Evolutionary conservation across 92 coral and sea anemone species (phyloP), one percentile per base, ranked within the genome.

Genomic region (Porites lobata): DNA sequence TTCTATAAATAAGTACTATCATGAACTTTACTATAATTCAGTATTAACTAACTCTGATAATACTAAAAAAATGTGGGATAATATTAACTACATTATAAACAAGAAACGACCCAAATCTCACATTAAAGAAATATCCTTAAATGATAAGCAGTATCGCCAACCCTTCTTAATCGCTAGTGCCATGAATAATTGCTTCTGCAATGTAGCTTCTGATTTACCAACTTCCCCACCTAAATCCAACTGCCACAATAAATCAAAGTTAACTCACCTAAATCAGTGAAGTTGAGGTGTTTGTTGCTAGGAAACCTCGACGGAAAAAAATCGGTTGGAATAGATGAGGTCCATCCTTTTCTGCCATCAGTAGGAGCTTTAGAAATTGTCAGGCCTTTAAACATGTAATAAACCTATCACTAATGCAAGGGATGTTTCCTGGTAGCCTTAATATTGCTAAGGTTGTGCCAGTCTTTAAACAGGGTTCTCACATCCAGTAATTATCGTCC

Each of bases 381-480:
- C 58, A 53, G 6, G 58, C 58, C 58, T 53, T 53, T 53, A 53
- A 53, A 7, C 58, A 8, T 53, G 58, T 11, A 53, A 53, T 53
- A 53, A 53, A 53, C 54, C 50, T 3, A 43, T 50, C 22, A 72
- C 18, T 65, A 65, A 65, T 18, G 1, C 20, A 4, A 43, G 15
- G 76, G 21, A 71, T 32, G 54, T 71, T 71, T 71, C 76, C 76
- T 71, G 76, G 32, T 71, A 71, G 57, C 76, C 76, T 71, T 20
- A 90, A 90, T 81, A 75, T 90, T 21, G 90, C 86, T 12, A 80
- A 81, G 21, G 81, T 84, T 56, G 85, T 81, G 54, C 90, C 93
- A 29, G 81, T 90, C 32, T 77, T 79, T 69, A 85, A 85, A 80
- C 87, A 90, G 81, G 93, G 93, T 20, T 74, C 82, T 47, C 77